These are phyloP conservation scores for Aromia moschata DNA, from an alignment of 2,888 invertebrate genomes.

Conservation along the genomic window DNA sequence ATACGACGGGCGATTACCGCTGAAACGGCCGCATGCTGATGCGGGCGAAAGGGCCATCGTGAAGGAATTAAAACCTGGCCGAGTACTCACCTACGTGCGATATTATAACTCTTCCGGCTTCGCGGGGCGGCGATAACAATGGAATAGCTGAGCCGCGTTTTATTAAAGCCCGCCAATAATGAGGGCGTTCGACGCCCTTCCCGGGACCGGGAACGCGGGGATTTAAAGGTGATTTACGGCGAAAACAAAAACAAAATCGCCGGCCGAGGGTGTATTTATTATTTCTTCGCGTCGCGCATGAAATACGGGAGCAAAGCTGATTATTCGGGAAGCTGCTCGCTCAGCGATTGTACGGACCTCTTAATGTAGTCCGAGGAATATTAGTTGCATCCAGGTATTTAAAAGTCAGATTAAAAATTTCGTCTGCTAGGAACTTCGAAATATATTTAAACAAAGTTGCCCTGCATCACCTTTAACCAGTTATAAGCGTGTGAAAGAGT, in stretches of 20 bases:
- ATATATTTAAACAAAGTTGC: too few species aligned
- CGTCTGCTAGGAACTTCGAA: too few species aligned
- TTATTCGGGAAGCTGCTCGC: background rate
- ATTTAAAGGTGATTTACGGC: slow-evolving; percentile 10
- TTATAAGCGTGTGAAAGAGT: too few species aligned
- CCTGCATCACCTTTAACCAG: too few species aligned
- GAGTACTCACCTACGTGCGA: slow-evolving; percentile 21
- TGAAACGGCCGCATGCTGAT: slow-evolving; percentile 14
- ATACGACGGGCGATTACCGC: slow-evolving; percentile 15
- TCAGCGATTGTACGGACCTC: too few species aligned
- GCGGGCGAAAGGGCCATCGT: slow-evolving; percentile 12
- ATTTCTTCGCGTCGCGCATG: background rate
- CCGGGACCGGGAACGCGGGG: slow-evolving; percentile 8
- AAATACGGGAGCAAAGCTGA: background rate
- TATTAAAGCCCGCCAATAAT: slow-evolving; percentile 19
- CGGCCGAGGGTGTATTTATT: background rate
- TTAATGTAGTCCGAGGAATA: too few species aligned
- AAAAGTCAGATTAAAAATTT: too few species aligned
- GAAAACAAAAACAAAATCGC: background rate
- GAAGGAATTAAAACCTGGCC: slow-evolving; percentile 16
- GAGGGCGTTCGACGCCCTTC: slow-evolving; percentile 4
- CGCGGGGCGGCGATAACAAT: slow-evolving; percentile 35
- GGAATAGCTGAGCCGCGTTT: slow-evolving; percentile 38
- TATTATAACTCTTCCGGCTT: slow-evolving; percentile 27
- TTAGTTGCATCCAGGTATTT: too few species aligned